Evolutionary conservation across 53 echinoderm and acorn worm species (phyloP).

Genomic region (Patiria pectinifera): DNA sequence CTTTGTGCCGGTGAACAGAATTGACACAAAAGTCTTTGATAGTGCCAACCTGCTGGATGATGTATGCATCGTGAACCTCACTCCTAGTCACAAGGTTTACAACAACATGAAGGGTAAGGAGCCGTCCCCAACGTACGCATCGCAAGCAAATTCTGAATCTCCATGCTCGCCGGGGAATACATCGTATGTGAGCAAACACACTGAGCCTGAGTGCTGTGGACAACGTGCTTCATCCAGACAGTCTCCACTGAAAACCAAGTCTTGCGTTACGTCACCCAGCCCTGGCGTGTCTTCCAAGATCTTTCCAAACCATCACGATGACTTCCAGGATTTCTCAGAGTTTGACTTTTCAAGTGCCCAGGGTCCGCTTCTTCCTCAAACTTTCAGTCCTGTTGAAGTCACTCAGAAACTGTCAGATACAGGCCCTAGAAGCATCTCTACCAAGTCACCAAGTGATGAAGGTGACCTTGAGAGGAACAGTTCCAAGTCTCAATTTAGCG

Average conservation of each 20-base stretch:
- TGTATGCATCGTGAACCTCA: conserved; percentile 29
- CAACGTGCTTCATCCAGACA: not conserved
- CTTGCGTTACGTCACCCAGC: not conserved
- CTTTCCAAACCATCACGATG: conserved; percentile 1
- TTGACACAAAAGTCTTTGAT: not conserved
- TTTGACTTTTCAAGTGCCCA: conserved; percentile 33
- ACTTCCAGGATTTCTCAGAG: conserved; percentile 61
- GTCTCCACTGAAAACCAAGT: not conserved
- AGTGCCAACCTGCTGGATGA: not conserved
- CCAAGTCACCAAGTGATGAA: conserved; percentile 1
- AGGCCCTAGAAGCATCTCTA: not conserved
- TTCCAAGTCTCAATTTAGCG: not conserved
- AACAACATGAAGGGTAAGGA: conserved; percentile 28
- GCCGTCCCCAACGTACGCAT: conserved; percentile 45
- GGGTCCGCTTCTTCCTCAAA: conserved; percentile 11
- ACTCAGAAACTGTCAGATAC: not conserved
- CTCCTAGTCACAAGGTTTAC: conserved; percentile 27
- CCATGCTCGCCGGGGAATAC: conserved; percentile 39
- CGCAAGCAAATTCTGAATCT: conserved; percentile 45
- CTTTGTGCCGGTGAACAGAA: not conserved
- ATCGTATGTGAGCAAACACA: not conserved
- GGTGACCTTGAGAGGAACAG: not conserved
- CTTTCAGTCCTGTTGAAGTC: conserved; percentile 7
- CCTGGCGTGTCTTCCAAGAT: not conserved
- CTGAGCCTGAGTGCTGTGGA: not conserved